phyloP scores from a whole-genome alignment of 2,113 vertebrate genomes.

The Vombatus ursinus region DNA sequence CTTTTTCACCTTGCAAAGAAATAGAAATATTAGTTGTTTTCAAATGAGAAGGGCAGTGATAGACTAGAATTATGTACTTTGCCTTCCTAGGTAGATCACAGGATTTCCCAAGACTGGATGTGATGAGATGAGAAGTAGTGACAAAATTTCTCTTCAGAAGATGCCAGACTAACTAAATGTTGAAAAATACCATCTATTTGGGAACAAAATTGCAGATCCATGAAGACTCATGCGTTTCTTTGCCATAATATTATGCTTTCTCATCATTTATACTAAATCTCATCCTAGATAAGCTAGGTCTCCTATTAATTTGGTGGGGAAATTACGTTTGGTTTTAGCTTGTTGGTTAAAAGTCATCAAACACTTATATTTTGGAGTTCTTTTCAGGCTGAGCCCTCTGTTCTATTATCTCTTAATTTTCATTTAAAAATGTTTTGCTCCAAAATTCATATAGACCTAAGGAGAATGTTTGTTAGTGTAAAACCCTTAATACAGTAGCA shows the following conservation, averaged over 20 bases:
- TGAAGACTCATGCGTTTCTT: neutral
- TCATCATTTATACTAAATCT: neutral
- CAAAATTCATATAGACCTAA: neutral
- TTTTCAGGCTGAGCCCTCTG: neutral
- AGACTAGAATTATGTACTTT: neutral
- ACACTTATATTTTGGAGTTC: neutral
- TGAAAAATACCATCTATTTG: neutral
- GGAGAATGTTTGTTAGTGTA: neutral
- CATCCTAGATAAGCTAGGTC: neutral
- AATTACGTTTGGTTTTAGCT: neutral
- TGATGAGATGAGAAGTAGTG: conserved; percentile 11
- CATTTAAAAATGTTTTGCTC: neutral
- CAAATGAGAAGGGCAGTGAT: neutral
- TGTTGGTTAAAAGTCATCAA: neutral
- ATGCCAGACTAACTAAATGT: neutral
- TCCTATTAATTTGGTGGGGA: neutral
- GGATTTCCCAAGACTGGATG: conserved; percentile 11
- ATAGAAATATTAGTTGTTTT: conserved; percentile 44
- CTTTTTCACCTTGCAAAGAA: conserved; percentile 37
- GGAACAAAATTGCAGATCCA: neutral
- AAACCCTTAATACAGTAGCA: neutral
- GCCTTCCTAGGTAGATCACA: conserved; percentile 23
- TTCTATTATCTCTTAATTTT: neutral
- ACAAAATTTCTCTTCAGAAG: neutral
- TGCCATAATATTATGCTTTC: neutral